Base-by-base conservation (phyloP, 64 coral and sea anemone genomes). In the Montipora sp. region DNA sequence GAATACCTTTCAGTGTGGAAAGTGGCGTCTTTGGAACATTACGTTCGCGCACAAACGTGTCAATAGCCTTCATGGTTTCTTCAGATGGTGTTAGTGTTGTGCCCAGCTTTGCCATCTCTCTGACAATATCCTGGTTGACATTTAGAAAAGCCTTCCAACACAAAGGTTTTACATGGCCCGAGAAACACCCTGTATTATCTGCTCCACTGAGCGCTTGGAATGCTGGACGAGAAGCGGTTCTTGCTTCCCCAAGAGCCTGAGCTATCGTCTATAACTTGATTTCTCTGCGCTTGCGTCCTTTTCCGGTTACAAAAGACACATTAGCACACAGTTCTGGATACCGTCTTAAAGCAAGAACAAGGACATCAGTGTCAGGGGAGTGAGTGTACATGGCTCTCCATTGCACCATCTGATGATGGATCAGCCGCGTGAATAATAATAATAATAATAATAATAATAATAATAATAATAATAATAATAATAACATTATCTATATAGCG, bases 81-180 rank as follows among this genome's bases (percentile, higher is more conserved):
- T 24, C 23, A 24, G 23, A 24, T 24, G 23, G 23, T 24, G 23
- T 24, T 24, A 0, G 23, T 24, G 23, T 72, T 63, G 91, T 47
- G 4, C 22, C 5, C 6, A 13, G 47, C 69, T 87, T 70, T 79
- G 15, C 89, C 81, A 78, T 24, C 23, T 24, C 23, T 24, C 59
- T 71, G 46, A 86, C n/a, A 44, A 77, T 45, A 14, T 90, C 80
- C 11, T 89, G 60, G 77, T 87, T 76, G 18, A 76, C 15, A 51
- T 75, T 66, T 65, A 47, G 18, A 70, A 95, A 95, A 73, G 83
- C 89, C 50, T 88, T 91, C 74, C 91, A 92, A 48, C 80, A 92
- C 12, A 36, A 81, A 22, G 68, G 63, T 48, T 92, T 86, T 87
- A 8, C 90, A 36, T 85, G 45, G 0, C n/a, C 13, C 48, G 80